Conservation (phyloP, 2,888 invertebrate genomes). For the Argyra leucocephala region DNA sequence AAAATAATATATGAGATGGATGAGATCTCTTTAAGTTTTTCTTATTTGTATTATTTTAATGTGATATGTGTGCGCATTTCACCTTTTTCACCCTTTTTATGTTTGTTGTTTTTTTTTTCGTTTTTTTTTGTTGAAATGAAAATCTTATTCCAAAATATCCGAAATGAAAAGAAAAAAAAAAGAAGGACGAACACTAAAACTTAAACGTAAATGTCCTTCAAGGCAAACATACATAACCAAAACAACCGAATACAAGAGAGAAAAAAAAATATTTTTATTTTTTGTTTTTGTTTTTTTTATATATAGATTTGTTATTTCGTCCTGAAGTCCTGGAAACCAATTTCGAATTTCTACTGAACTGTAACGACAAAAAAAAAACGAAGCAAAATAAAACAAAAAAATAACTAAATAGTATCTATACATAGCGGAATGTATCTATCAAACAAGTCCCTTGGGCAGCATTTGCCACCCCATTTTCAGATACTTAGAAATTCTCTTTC, state of each 20-base stretch:
- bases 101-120: background rate
- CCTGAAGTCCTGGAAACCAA: constrained; percentile 3
- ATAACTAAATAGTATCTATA: background rate
- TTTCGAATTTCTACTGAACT: background rate
- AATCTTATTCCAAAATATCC: background rate
- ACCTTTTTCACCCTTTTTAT: background rate
- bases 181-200: background rate
- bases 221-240: background rate
- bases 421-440: constrained; percentile 34
- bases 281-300: too few species aligned
- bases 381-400: background rate
- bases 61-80: background rate
- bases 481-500: constrained; percentile 27
- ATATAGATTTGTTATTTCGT: background rate
- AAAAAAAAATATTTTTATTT: background rate
- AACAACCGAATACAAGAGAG: background rate
- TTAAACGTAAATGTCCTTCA: background rate
- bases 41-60: too few species aligned
- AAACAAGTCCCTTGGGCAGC: constrained; percentile 41
- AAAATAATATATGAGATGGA: too few species aligned
- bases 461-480: constrained; percentile 41
- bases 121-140: background rate
- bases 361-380: background rate
- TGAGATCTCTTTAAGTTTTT: too few species aligned
- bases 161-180: background rate